Percentiles rank a stretch among this genome's conserved stretches.
Evolutionary conservation across 2,113 vertebrate genomes (phyloP).

Genomic region (Orientallactaga bullata): DNA sequence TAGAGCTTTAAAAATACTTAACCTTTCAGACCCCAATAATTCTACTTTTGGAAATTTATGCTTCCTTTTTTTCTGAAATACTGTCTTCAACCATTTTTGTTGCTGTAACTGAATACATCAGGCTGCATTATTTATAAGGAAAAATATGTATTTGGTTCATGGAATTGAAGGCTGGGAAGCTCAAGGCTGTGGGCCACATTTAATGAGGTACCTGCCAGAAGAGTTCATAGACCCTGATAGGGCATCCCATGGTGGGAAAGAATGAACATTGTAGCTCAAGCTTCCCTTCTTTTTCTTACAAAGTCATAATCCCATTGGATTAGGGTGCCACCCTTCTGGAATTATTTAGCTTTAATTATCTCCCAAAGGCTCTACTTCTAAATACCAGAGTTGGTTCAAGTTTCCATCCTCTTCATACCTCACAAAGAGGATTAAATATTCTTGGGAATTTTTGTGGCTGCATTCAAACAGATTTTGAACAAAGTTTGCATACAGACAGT

Average conservation of each 20-base stretch:
- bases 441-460: not conserved
- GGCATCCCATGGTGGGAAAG: not conserved
- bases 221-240: not conserved
- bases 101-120: not conserved
- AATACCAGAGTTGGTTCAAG: not conserved
- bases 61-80: not conserved
- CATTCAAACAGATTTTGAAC: not conserved
- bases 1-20: constrained; percentile 33
- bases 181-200: not conserved
- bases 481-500: not conserved
- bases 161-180: not conserved
- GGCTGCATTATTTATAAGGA: not conserved
- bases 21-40: not conserved
- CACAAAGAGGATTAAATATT: not conserved
- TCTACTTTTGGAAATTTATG: constrained; percentile 26
- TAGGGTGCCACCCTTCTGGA: not conserved
- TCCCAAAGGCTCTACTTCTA: not conserved
- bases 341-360: not conserved
- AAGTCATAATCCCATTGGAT: not conserved
- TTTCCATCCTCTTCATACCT: not conserved
- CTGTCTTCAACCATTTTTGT: not conserved
- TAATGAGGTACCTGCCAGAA: not conserved
- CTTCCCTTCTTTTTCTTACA: not conserved
- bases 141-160: not conserved
- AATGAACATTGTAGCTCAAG: not conserved